Conservation (phyloP, 2,797 vertebrate genomes). For the Aeoliscus strigatus region DNA sequence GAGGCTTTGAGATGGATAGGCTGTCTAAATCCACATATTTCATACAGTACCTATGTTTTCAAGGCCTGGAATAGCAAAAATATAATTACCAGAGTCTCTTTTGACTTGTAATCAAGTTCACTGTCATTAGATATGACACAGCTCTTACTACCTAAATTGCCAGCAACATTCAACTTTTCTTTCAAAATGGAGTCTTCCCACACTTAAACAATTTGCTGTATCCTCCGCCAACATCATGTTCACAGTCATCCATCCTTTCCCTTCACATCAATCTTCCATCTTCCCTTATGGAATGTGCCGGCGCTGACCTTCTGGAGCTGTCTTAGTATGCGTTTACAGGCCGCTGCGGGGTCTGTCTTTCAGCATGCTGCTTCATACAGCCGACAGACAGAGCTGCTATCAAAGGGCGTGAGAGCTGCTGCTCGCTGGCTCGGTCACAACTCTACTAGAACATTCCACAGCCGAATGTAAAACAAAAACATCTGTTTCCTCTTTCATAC, state of each 20-base stretch:
- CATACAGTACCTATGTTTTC: too few relatives aligned
- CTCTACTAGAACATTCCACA: slow-evolving; percentile 38
- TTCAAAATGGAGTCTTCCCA: too few relatives aligned
- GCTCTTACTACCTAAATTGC: background rate
- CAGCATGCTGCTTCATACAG: slow-evolving; percentile 32
- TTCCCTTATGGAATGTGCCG: slow-evolving; percentile 54
- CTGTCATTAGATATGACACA: too few relatives aligned
- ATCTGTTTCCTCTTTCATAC: slow-evolving; percentile 41
- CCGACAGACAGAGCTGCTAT: slow-evolving; percentile 44
- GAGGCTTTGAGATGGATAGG: too few relatives aligned
- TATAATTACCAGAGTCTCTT: too few relatives aligned
- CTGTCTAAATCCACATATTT: too few relatives aligned
- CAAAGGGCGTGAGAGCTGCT: slow-evolving; percentile 63
- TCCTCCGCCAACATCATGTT: slow-evolving; percentile 33
- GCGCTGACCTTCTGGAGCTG: slow-evolving; percentile 51
- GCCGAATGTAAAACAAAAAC: slow-evolving; percentile 40
- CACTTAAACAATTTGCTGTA: slow-evolving; percentile 2
- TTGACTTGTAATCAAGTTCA: too few relatives aligned
- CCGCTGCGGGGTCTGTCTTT: slow-evolving; percentile 41
- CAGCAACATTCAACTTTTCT: background rate
- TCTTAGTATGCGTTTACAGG: slow-evolving; percentile 36
- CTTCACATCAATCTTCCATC: slow-evolving; percentile 45
- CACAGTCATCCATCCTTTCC: slow-evolving; percentile 44
- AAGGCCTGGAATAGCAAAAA: too few relatives aligned
- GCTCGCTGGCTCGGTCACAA: slow-evolving; percentile 39